A percentile compares a stretch with the other conserved stretches of the same genome.
These are phyloP conservation scores for Metaphire vulgaris DNA, from an alignment of 1,140 invertebrate species.

Conservation along the genomic window DNA sequence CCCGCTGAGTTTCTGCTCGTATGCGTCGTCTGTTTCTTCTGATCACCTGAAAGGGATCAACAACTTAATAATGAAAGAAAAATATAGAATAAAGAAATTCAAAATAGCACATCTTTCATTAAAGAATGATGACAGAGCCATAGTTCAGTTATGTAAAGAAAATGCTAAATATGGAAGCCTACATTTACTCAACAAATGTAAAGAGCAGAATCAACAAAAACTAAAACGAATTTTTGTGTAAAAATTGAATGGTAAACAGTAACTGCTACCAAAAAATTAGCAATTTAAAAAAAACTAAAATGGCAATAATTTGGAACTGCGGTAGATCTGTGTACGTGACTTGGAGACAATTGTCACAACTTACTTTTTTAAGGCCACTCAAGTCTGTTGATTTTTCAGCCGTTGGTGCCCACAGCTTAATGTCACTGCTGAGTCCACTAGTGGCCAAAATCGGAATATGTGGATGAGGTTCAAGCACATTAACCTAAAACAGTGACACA, in stretches of 20 bases:
- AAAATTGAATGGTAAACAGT: neutral
- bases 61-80: neutral
- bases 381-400: slow-evolving; percentile 58
- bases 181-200: no score
- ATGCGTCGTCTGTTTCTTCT: slow-evolving; percentile 54
- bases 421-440: slow-evolving; percentile 80
- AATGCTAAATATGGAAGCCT: no score
- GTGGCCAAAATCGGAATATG: slow-evolving; percentile 77
- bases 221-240: no score
- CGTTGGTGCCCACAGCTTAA: slow-evolving; percentile 86
- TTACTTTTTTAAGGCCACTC: slow-evolving; percentile 55
- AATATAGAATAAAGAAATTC: neutral
- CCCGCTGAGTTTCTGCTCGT: slow-evolving; percentile 45
- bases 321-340: neutral
- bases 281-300: neutral
- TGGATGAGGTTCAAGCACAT: slow-evolving; percentile 85
- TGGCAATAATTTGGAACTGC: neutral
- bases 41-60: slow-evolving; percentile 43
- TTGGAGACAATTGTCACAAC: slow-evolving; percentile 1
- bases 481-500: slow-evolving; percentile 63
- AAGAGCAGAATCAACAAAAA: no score
- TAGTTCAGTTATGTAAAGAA: no score
- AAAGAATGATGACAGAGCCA: no score
- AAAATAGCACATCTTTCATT: no score
- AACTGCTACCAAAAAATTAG: neutral